These are phyloP conservation scores for Crossocerus cetratus DNA, from an alignment of 2,888 invertebrate genomes.

Conservation along the genomic window DNA sequence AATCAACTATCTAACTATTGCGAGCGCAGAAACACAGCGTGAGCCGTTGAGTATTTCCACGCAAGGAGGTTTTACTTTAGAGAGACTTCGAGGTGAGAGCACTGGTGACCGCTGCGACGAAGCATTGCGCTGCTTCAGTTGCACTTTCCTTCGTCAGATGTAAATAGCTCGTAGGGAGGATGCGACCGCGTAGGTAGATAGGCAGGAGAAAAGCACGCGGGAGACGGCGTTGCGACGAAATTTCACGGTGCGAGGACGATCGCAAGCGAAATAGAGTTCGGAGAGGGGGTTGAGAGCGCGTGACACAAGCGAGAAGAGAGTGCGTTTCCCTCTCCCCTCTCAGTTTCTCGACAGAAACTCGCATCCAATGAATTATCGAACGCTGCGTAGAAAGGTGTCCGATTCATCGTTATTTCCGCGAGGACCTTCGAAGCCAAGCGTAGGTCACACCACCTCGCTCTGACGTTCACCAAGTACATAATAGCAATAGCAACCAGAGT, in stretches of 20 bases:
- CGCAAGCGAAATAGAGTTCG: constrained; percentile 27
- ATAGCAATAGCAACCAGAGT: no score
- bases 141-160: constrained; percentile 55
- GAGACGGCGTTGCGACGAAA: constrained; percentile 34
- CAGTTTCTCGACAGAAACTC: constrained; percentile 39
- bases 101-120: constrained; percentile 33
- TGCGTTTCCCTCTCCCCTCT: constrained; percentile 30
- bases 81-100: constrained; percentile 15
- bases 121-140: constrained; percentile 34
- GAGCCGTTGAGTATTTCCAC: constrained; percentile 51
- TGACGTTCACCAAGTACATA: no score
- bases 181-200: constrained; percentile 30
- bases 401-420: no score
- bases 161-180: constrained; percentile 59
- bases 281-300: constrained; percentile 40
- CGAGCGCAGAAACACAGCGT: background rate
- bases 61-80: constrained; percentile 52
- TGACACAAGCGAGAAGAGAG: constrained; percentile 18
- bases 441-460: no score
- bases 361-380: background rate
- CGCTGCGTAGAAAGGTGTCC: no score
- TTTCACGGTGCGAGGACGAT: constrained; percentile 44
- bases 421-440: no score
- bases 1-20: constrained; percentile 25
- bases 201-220: constrained; percentile 43